Base-by-base conservation (phyloP, 64 coral and sea anemone genomes). In the Montipora capricornis region DNA sequence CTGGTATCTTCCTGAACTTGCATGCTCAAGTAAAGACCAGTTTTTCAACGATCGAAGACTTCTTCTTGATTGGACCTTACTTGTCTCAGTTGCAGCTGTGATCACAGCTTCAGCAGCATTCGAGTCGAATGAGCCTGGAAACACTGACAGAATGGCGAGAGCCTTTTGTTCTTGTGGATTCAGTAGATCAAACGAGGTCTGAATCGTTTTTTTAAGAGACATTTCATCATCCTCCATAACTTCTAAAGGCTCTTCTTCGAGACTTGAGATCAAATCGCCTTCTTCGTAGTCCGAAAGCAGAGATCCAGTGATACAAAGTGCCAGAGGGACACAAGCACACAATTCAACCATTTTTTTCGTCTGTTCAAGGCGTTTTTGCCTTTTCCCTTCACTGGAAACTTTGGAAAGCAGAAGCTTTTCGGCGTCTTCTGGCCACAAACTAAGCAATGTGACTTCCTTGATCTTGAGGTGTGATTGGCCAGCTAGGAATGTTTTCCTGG, bases 251-350 rank as follows among this genome's bases (percentile, higher is more conserved):
- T 90, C 50, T 5, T 76, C 46, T 44, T 77, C 44, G 9, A 95
- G 88, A 49, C 62, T 68, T 10, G 49, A 5, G 16, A 90, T 84
- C 75, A 95, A 79, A 10, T 45, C 17, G 48, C 52, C 14, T 17
- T 77, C 52, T 14, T 4, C 77, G 71, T 74, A 84, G 80, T 83
- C 79, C 1, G 79, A 77, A 49, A 95, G 67, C 16, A 90, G 17
- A 12, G 93, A 82, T 3, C 93, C 80, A 59, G 83, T 37, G 13
- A 95, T 95, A 48, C 94, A 87, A 37, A 95, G 89, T 2, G 82
- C 94, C 6, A 95, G 68, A 70, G 94, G 94, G 14, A 80, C 78
- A 48, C 37, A 20, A 44, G 71, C 94, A 73, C 94, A 95, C 6
- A 95, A 11, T 5, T 75, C 37, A 24, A 84, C 82, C 13, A 95